phyloP scores from a whole-genome alignment of 2,888 invertebrate genomes.

The Phortica magna region DNA sequence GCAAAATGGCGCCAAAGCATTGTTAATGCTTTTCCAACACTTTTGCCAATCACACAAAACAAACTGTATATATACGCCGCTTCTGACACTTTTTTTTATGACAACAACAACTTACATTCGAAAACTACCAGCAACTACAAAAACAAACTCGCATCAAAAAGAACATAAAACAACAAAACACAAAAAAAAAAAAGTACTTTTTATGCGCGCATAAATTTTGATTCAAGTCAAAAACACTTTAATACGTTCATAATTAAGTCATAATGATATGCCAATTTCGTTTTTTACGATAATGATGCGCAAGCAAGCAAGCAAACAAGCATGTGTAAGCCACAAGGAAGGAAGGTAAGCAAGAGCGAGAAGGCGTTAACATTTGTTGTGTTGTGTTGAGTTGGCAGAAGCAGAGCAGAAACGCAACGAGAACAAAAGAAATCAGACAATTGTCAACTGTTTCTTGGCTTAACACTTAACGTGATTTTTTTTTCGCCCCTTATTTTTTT shows the following conservation, averaged over 20 bases:
- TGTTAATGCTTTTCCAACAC: slow-evolving; percentile 19
- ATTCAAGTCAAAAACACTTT: slow-evolving; percentile 15
- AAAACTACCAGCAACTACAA: neutral
- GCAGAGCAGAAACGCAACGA: neutral
- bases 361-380: neutral
- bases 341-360: neutral
- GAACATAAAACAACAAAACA: neutral
- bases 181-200: neutral
- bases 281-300: slow-evolving; percentile 29
- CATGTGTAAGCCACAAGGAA: slow-evolving; percentile 57
- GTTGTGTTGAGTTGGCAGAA: neutral
- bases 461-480: slow-evolving; percentile 52
- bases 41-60: neutral
- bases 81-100: neutral
- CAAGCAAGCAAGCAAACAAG: slow-evolving; percentile 48
- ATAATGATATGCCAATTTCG: slow-evolving; percentile 66
- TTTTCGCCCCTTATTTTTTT: slow-evolving; percentile 66
- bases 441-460: slow-evolving; percentile 59
- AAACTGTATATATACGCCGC: neutral
- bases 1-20: slow-evolving; percentile 37
- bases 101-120: neutral
- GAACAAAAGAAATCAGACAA: slow-evolving; percentile 45
- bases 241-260: slow-evolving; percentile 69
- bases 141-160: neutral
- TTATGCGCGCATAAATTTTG: slow-evolving; percentile 8